phyloP scores from a whole-genome alignment of 2,797 vertebrate genomes.

The Melopsittacus undulatus region DNA sequence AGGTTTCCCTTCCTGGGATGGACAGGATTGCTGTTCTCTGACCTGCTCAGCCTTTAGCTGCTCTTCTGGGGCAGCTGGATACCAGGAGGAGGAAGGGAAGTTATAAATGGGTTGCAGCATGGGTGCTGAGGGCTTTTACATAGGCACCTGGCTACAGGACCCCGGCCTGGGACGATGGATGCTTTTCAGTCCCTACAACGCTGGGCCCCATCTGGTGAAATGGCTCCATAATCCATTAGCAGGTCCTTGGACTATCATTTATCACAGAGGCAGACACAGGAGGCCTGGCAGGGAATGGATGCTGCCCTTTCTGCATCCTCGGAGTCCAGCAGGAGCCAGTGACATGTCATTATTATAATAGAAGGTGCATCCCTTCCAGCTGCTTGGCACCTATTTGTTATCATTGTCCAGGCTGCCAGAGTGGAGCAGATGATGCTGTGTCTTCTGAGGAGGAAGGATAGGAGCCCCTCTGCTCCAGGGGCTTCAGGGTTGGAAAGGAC shows the following conservation, averaged over 20 bases:
- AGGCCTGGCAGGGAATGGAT: constrained; percentile 20
- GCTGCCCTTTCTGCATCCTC: constrained; percentile 24
- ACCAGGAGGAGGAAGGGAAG: background rate
- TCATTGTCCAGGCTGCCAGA: background rate
- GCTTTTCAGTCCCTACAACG: background rate
- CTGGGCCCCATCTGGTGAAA: constrained; percentile 33
- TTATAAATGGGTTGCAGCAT: background rate
- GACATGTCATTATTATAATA: background rate
- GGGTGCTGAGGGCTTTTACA: background rate
- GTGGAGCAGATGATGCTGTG: rapidly evolving
- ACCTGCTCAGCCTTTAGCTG: background rate
- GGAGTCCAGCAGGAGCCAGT: background rate
- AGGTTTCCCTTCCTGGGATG: background rate
- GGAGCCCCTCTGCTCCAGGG: background rate
- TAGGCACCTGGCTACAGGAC: background rate
- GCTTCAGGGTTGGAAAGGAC: background rate
- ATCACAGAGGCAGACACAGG: background rate
- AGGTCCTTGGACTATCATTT: background rate
- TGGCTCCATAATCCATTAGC: constrained; percentile 12
- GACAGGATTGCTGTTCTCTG: background rate
- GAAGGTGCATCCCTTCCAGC: background rate
- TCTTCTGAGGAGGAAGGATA: background rate
- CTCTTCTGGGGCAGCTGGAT: background rate
- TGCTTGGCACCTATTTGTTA: background rate
- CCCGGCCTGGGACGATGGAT: background rate